Conservation (phyloP, 2,797 vertebrate genomes). For the Alca torda region DNA sequence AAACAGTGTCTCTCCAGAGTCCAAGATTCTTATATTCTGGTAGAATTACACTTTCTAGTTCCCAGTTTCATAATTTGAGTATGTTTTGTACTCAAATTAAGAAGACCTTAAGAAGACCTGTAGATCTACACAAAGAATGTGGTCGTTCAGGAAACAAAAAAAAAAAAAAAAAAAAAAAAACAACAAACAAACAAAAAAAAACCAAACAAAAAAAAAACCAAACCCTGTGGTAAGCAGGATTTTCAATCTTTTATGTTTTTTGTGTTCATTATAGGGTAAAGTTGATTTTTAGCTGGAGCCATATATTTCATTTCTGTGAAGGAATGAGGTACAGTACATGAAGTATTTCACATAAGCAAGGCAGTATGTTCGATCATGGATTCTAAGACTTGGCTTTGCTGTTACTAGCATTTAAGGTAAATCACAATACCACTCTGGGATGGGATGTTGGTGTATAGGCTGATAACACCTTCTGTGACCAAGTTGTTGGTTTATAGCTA, state of each 20-base stretch:
- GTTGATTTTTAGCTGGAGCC: neutral
- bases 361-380: neutral
- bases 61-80: neutral
- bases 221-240: neutral
- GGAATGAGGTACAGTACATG: neutral
- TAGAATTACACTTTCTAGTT: neutral
- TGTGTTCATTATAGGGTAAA: neutral
- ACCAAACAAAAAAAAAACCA: too few species aligned
- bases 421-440: neutral
- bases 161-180: too few species aligned
- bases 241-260: neutral
- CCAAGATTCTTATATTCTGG: neutral
- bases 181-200: too few species aligned
- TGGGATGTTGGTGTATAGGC: neutral
- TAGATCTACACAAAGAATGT: neutral
- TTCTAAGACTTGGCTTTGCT: neutral
- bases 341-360: neutral
- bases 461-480: neutral
- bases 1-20: neutral
- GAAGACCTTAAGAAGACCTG: neutral
- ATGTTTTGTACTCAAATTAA: neutral
- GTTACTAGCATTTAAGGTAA: neutral
- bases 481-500: neutral
- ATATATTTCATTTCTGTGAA: neutral
- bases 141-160: neutral